phyloP scores from a whole-genome alignment of 1,140 invertebrate genomes.

The Oreohelix idahoensis region DNA sequence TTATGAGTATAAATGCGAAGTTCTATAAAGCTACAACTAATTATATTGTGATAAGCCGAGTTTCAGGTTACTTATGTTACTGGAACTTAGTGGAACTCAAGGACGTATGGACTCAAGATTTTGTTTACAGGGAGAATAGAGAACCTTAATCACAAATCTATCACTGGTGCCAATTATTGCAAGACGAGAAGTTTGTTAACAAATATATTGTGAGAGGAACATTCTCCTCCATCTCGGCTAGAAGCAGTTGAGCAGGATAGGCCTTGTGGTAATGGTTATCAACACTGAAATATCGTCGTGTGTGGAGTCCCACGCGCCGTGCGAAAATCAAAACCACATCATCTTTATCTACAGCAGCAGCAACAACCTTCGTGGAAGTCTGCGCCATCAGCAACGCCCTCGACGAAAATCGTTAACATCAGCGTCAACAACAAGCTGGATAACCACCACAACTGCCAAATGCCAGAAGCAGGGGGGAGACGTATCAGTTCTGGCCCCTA shows the following conservation, averaged over 20 bases:
- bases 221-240: too few relatives aligned
- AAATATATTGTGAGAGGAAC: too few relatives aligned
- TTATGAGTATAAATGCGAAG: too few relatives aligned
- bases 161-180: not conserved
- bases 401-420: conserved; percentile 19
- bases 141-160: not conserved
- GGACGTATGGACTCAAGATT: too few relatives aligned
- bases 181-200: too few relatives aligned
- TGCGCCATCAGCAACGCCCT: conserved; percentile 16
- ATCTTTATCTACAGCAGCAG: not conserved
- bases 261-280: conserved; percentile 25
- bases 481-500: conserved; percentile 55
- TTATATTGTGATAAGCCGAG: too few relatives aligned
- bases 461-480: conserved; percentile 67
- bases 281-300: conserved; percentile 10
- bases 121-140: too few relatives aligned
- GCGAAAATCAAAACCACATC: not conserved
- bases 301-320: conserved; percentile 16
- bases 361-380: too few relatives aligned
- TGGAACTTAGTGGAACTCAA: too few relatives aligned
- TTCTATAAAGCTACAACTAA: too few relatives aligned
- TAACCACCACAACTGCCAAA: conserved; percentile 36
- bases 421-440: conserved; percentile 11
- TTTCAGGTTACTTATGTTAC: too few relatives aligned
- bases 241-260: not conserved